Conservation (phyloP, 2,113 vertebrate genomes). For the Kryptolebias marmoratus region DNA sequence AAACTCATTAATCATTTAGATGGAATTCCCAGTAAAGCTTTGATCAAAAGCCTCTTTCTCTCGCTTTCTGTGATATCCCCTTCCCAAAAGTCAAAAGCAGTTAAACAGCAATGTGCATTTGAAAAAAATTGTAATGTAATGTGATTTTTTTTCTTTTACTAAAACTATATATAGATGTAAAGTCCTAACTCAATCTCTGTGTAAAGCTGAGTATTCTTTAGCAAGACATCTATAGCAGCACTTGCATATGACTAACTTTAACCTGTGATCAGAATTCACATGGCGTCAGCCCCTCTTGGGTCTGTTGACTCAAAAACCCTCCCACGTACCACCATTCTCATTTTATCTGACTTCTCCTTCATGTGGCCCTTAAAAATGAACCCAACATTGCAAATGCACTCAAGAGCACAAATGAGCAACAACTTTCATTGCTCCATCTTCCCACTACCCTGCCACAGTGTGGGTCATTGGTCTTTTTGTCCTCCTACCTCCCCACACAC, state of each 20-base stretch:
- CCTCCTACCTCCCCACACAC: not conserved
- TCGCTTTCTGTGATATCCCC: conserved; percentile 17
- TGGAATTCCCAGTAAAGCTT: conserved; percentile 59
- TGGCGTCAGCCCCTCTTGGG: not conserved
- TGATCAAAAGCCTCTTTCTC: conserved; percentile 19
- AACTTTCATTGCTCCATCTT: not conserved
- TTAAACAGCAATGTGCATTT: conserved; percentile 24
- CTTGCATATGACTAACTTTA: not conserved
- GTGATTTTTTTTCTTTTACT: not conserved
- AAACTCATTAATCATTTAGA: conserved; percentile 56
- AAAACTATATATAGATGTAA: not conserved
- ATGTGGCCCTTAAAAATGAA: not conserved
- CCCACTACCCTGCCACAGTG: too few species aligned
- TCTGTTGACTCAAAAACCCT: not conserved
- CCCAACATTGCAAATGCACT: not conserved
- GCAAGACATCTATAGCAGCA: too few species aligned
- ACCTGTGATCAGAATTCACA: not conserved
- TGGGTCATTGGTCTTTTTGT: not conserved
- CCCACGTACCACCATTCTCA: not conserved
- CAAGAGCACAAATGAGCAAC: conserved; percentile 4
- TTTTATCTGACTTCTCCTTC: not conserved
- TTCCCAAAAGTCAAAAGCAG: conserved; percentile 36
- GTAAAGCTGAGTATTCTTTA: not conserved
- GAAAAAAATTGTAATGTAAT: not conserved
- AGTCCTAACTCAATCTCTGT: not conserved